phyloP scores from a whole-genome alignment of 2,888 invertebrate species.

The Syrista parreyssii region DNA sequence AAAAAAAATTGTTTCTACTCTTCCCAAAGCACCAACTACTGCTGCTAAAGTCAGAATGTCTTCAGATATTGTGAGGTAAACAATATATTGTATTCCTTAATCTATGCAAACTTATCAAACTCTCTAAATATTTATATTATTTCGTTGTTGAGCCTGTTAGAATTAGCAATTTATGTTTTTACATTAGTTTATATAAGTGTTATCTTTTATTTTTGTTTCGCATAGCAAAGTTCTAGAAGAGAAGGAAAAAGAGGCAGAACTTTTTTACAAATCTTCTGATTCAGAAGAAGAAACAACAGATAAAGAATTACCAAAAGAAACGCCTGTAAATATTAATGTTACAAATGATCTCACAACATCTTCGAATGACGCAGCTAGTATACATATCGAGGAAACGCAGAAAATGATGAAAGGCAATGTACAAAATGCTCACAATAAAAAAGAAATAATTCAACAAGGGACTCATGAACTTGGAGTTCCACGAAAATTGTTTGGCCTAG shows the following conservation, averaged over 20 bases:
- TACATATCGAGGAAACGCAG: slow-evolving; percentile 28
- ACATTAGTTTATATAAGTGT: slow-evolving; percentile 4
- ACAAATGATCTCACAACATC: neutral
- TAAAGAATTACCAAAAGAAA: neutral
- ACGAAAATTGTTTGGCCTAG: slow-evolving; percentile 41
- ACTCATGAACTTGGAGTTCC: slow-evolving; percentile 34
- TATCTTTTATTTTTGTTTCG: slow-evolving; percentile 23
- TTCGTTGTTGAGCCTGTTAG: neutral
- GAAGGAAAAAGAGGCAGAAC: slow-evolving; percentile 79
- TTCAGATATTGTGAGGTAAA: slow-evolving; percentile 65
- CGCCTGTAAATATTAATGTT: neutral
- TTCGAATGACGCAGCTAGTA: neutral
- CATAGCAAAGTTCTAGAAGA: slow-evolving; percentile 76
- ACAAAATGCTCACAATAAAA: slow-evolving; percentile 34
- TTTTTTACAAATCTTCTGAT: slow-evolving; percentile 80
- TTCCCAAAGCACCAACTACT: slow-evolving; percentile 61
- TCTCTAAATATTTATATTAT: neutral
- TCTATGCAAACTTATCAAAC: neutral
- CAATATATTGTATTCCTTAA: neutral
- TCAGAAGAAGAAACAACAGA: slow-evolving; percentile 62
- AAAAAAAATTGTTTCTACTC: slow-evolving; percentile 53
- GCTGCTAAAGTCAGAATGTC: slow-evolving; percentile 75
- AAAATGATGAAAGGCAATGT: slow-evolving; percentile 23
- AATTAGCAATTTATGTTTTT: slow-evolving; percentile 6
- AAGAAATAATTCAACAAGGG: slow-evolving; percentile 36